phyloP scores from a whole-genome alignment of 2,113 vertebrate species.

The Hymenochirus boettgeri region DNA sequence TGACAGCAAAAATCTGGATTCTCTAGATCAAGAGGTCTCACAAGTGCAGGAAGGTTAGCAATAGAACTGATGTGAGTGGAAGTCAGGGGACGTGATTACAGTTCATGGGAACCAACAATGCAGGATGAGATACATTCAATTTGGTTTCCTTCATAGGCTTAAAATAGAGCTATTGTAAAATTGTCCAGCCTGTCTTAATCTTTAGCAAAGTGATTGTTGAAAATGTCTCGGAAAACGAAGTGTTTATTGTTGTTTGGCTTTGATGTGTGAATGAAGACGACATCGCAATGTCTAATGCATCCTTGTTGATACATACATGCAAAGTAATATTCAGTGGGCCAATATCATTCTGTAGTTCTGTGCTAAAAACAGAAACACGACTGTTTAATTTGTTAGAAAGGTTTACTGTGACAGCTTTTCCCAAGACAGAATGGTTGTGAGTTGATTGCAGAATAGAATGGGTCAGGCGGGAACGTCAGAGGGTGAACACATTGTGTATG shows the following conservation, averaged over 20 bases:
- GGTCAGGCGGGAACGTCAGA: too few relatives aligned
- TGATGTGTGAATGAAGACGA: slow-evolving; percentile 93
- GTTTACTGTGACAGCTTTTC: too few relatives aligned
- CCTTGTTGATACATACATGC: not conserved
- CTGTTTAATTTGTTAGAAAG: too few relatives aligned
- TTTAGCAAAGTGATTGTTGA: slow-evolving; percentile 81
- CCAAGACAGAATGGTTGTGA: too few relatives aligned
- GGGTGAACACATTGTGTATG: too few relatives aligned
- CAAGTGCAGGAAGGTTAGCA: slow-evolving; percentile 73
- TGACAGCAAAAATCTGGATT: slow-evolving; percentile 62
- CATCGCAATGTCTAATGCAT: slow-evolving; percentile 51
- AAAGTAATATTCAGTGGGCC: too few relatives aligned
- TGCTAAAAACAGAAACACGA: too few relatives aligned
- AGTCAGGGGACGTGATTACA: slow-evolving; percentile 84
- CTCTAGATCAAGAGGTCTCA: slow-evolving; percentile 65
- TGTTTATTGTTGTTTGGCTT: slow-evolving; percentile 78
- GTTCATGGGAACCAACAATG: slow-evolving; percentile 96
- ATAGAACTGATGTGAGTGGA: slow-evolving; percentile 65
- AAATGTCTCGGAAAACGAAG: slow-evolving; percentile 76
- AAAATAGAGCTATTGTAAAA: slow-evolving; percentile 99
- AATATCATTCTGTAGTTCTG: too few relatives aligned
- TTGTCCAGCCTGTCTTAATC: slow-evolving; percentile 85
- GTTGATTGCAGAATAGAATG: too few relatives aligned
- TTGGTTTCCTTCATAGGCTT: slow-evolving; percentile 90
- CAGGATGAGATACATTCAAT: slow-evolving; percentile 99